Evolutionary conservation across 2,888 invertebrate genomes (phyloP), one percentile per base, ranked within the genome.

Genomic region (Odontomyia ornata): DNA sequence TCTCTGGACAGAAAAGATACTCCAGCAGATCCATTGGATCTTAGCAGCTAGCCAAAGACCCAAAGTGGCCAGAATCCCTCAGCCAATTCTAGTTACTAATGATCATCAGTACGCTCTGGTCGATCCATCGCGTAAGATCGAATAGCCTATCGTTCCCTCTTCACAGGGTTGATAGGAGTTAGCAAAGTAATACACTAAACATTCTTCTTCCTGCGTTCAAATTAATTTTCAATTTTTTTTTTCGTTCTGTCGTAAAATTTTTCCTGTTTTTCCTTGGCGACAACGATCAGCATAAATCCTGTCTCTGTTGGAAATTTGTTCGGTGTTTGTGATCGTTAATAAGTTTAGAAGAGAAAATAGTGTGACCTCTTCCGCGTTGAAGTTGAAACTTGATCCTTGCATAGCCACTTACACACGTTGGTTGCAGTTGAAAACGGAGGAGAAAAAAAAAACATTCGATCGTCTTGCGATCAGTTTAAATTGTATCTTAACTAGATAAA

Each of bases 71-170:
- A 79, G 79, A 77, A 79, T 79, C 77, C 73, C 67, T 73, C 69
- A 47, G 73, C 65, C 77, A 64, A 76, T 76, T 79, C 76, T 64
- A 64, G 60, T 64, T 52, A 64, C 75, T 60, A 77, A 76, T 71
- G 77, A 78, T 78, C 83, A 78, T 78, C 83, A 87, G 86, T 86
- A 83, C 85, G 84, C 83, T 85, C 82, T 84, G 83, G 85, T 84
- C 86, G 84, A 85, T 85, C 83, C 84, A 83, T 82, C 83, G 83
- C 83, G 83, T 83, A 83, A 84, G 85, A 85, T 85, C 86, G 83
- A 80, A 81, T 80, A 43, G 79, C 78, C 80, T 75, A 79, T 80
- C 80, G 82, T 81, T 82, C 83, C 81, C 82, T 81, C 80, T 79
- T 79, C 77, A 77, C 27, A 67, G 76, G 76, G 76, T 76, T 56